Evolutionary conservation across 1,140 invertebrate genomes (phyloP).

Genomic region (Idris sp.): DNA sequence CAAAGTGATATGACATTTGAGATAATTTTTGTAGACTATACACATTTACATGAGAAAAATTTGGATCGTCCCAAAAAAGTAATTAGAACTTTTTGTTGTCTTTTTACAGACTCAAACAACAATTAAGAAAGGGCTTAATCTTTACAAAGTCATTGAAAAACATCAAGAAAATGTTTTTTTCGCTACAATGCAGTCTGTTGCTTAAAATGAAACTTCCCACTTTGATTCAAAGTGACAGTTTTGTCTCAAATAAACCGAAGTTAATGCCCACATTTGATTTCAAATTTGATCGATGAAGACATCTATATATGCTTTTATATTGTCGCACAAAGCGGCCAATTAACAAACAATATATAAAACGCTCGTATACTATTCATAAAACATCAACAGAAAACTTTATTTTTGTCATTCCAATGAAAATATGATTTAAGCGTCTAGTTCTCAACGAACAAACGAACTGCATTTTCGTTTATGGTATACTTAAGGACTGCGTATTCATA

Average conservation of each 20-base stretch:
- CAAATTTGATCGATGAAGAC: too few species aligned
- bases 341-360: constrained; percentile 9
- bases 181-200: constrained; percentile 28
- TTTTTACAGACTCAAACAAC: constrained; percentile 17
- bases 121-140: constrained; percentile 2
- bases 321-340: too few species aligned
- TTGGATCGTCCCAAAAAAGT: too few species aligned
- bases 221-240: constrained; percentile 54
- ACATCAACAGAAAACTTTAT: too few species aligned
- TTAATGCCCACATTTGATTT: constrained; percentile 31
- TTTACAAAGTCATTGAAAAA: constrained; percentile 21
- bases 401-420: constrained; percentile 8
- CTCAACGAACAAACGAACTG: constrained; percentile 21
- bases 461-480: constrained; percentile 30
- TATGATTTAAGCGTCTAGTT: constrained; percentile 4
- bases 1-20: too few species aligned
- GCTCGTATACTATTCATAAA: constrained; percentile 12
- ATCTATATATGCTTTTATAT: too few species aligned
- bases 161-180: constrained; percentile 31
- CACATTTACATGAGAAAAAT: too few species aligned
- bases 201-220: constrained; percentile 13
- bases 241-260: constrained; percentile 13
- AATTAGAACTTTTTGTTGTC: too few species aligned
- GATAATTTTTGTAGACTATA: too few species aligned
- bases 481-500: constrained; percentile 35